phyloP scores from a whole-genome alignment of 2,888 invertebrate genomes.

The Piscicola geometra region DNA sequence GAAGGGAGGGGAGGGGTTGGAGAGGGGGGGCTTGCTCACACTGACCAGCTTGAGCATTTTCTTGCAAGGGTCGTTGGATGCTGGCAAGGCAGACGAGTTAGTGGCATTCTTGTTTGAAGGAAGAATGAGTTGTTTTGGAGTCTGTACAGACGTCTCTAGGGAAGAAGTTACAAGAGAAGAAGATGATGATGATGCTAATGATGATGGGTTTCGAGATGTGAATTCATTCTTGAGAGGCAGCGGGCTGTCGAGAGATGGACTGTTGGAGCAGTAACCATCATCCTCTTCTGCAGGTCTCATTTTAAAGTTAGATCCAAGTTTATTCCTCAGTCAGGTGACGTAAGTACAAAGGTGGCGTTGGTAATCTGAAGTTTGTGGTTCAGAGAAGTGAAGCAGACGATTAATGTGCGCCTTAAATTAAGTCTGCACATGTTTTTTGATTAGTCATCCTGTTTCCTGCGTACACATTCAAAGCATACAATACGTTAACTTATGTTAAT shows the following conservation, averaged over 20 bases:
- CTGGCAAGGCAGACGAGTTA: too few relatives aligned
- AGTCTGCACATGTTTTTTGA: too few relatives aligned
- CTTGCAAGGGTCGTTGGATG: background rate
- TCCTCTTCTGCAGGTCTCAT: conserved; percentile 41
- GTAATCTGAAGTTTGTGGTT: too few relatives aligned
- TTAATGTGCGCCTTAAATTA: too few relatives aligned
- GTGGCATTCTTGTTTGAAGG: background rate
- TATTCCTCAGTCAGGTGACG: too few relatives aligned
- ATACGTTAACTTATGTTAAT: too few relatives aligned
- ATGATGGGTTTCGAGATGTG: background rate
- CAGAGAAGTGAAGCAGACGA: too few relatives aligned
- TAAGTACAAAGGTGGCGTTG: too few relatives aligned
- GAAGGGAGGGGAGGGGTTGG: background rate
- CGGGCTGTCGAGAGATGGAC: conserved; percentile 42
- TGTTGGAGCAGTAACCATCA: conserved; percentile 44
- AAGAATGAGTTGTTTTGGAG: too few relatives aligned
- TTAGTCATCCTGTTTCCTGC: too few relatives aligned
- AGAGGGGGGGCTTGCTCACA: background rate
- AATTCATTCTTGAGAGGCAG: conserved; percentile 31
- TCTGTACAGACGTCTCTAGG: background rate
- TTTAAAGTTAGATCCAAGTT: too few relatives aligned
- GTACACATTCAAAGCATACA: too few relatives aligned
- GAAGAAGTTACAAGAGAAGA: background rate
- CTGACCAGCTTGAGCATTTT: background rate
- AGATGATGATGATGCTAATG: background rate